A percentile compares a stretch with the other conserved stretches of the same genome.
Evolutionary conservation across 35 echinoderm and acorn worm genomes (phyloP).

Genomic region (Hemicentrotus pulcherrimus): DNA sequence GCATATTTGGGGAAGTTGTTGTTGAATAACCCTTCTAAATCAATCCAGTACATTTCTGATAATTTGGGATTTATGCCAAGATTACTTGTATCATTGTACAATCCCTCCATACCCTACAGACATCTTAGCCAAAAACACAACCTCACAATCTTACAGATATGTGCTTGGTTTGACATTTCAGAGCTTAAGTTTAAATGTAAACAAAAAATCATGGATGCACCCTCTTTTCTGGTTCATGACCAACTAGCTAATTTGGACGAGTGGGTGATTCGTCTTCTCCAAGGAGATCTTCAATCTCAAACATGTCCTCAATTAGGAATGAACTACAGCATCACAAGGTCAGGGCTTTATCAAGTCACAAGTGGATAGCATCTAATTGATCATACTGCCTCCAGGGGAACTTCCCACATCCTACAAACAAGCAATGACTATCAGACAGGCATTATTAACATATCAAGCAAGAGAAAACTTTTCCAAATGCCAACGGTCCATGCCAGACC

Average conservation of each 20-base stretch:
- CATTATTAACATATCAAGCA: constrained; percentile 8
- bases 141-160: background rate
- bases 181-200: too few relatives aligned
- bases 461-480: background rate
- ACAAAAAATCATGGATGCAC: background rate
- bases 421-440: background rate
- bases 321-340: constrained; percentile 10
- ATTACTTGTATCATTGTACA: background rate
- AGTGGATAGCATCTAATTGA: constrained; percentile 1
- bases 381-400: background rate
- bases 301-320: constrained; percentile 12
- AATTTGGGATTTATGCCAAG: background rate
- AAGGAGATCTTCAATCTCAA: background rate
- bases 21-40: background rate
- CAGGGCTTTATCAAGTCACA: background rate
- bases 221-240: background rate
- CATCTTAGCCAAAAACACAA: background rate
- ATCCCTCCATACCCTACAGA: background rate
- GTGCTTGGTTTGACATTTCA: background rate
- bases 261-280: background rate
- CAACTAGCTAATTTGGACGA: background rate
- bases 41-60: background rate
- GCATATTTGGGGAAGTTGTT: too few relatives aligned
- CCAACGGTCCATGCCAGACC: background rate
- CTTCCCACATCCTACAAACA: background rate